Conservation (phyloP, 2,888 invertebrate species). For the Catonia carolina region DNA sequence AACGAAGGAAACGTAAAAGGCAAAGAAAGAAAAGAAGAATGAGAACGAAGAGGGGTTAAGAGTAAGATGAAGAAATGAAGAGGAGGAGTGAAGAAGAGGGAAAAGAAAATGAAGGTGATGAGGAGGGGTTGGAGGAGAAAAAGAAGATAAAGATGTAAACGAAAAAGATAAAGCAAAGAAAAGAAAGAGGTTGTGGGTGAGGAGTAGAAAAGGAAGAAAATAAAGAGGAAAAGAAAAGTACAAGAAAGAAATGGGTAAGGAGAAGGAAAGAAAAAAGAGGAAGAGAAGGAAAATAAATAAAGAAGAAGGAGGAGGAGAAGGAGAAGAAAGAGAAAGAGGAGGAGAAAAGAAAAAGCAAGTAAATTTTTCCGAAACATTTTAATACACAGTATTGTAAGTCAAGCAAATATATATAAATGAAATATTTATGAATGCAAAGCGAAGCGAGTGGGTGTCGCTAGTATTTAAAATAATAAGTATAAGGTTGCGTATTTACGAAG, state of each 20-base stretch:
- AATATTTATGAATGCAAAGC: too few relatives aligned
- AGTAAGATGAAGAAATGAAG: background rate
- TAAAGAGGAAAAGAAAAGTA: background rate
- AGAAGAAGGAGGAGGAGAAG: too few relatives aligned
- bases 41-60: background rate
- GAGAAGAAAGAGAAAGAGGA: too few relatives aligned
- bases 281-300: background rate
- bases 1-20: background rate
- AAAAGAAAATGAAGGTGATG: background rate
- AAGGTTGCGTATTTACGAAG: too few relatives aligned
- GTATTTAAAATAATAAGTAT: too few relatives aligned
- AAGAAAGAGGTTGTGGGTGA: background rate
- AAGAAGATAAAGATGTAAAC: background rate
- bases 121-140: background rate
- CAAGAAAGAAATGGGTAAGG: background rate
- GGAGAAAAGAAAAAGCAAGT: background rate
- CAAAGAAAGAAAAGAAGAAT: background rate
- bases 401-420: too few relatives aligned
- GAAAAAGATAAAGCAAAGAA: background rate
- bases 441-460: too few relatives aligned
- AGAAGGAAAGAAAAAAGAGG: background rate
- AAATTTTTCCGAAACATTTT: too few relatives aligned
- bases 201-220: background rate
- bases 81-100: background rate
- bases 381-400: too few relatives aligned